Evolutionary conservation across 2,797 vertebrate genomes (phyloP).

Genomic region (Protosalanx chinensis): DNA sequence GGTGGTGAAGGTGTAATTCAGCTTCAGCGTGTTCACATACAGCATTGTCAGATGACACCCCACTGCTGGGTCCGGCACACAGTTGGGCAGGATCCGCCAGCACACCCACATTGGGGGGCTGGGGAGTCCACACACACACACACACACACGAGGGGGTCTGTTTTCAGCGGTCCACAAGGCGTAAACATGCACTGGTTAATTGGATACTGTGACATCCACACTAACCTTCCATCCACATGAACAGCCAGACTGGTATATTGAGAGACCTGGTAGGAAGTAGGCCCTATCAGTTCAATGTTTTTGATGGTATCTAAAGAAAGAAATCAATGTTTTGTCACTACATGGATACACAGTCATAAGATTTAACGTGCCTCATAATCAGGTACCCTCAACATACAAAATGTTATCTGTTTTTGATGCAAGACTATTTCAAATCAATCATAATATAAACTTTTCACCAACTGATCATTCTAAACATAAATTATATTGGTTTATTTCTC

Average conservation of each 20-base stretch:
- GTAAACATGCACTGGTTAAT: background rate
- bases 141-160: background rate
- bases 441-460: too few relatives aligned
- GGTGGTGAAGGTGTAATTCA: conserved; percentile 77
- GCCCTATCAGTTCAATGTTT: conserved; percentile 74
- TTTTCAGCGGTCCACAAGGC: background rate
- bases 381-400: too few relatives aligned
- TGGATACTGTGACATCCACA: background rate
- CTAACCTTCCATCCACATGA: conserved; percentile 85
- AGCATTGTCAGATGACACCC: conserved; percentile 78
- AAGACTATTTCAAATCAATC: too few relatives aligned
- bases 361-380: too few relatives aligned
- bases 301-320: conserved; percentile 77
- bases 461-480: background rate
- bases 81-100: conserved; percentile 81
- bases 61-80: conserved; percentile 57
- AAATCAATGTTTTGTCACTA: background rate
- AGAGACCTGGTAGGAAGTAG: conserved; percentile 71
- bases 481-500: background rate
- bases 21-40: conserved; percentile 69
- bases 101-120: conserved; percentile 85
- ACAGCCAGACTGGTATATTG: conserved; percentile 74
- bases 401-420: too few relatives aligned
- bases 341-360: too few relatives aligned
- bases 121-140: background rate